Evolutionary conservation across 2,113 vertebrate species (phyloP).

Genomic region (Geococcyx californianus): DNA sequence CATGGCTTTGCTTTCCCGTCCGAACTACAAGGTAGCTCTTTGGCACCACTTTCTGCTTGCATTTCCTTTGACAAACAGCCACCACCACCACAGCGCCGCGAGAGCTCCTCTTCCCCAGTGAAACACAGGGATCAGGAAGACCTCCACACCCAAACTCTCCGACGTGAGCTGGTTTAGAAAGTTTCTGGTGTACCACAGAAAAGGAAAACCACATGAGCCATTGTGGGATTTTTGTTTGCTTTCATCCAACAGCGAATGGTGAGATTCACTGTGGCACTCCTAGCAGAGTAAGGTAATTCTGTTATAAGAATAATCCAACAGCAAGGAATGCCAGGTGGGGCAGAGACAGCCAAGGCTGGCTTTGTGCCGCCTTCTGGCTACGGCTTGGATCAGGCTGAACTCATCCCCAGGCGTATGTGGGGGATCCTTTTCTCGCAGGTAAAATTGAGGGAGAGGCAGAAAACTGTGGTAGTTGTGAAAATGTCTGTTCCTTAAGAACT

Average conservation of each 20-base stretch:
- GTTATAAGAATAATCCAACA: neutral
- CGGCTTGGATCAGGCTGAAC: neutral
- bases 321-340: neutral
- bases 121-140: neutral
- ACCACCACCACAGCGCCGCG: neutral
- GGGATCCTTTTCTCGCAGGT: neutral
- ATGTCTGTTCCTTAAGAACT: neutral
- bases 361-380: neutral
- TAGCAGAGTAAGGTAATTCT: neutral
- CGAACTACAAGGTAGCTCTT: neutral
- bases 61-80: neutral
- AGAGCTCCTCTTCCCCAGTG: neutral
- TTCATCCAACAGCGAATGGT: neutral
- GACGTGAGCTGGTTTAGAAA: neutral
- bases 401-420: fast-evolving
- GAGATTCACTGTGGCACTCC: neutral
- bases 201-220: neutral
- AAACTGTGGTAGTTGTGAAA: neutral
- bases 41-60: neutral
- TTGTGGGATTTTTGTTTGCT: neutral
- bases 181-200: neutral
- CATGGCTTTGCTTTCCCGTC: neutral
- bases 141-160: neutral
- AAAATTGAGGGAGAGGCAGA: neutral
- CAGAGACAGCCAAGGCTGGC: neutral